phyloP scores from a whole-genome alignment of 2,797 vertebrate genomes.

The Helostoma temminkii region DNA sequence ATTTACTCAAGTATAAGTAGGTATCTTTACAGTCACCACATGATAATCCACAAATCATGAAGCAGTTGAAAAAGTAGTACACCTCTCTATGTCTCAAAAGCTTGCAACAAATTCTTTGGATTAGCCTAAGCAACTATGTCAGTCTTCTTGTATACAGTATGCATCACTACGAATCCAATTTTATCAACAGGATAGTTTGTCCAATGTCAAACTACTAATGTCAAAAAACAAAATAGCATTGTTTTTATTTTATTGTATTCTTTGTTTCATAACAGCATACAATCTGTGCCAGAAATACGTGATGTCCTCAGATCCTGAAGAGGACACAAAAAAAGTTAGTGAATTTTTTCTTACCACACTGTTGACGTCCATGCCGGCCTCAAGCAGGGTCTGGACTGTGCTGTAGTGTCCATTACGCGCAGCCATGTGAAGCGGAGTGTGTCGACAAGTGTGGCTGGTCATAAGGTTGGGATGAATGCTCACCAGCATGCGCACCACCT shows the following conservation, averaged over 20 bases:
- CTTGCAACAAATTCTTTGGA: neutral
- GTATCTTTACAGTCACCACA: neutral
- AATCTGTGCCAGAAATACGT: slow-evolving; percentile 20
- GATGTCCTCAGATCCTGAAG: slow-evolving; percentile 2
- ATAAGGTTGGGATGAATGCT: slow-evolving; percentile 93
- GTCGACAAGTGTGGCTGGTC: slow-evolving; percentile 89
- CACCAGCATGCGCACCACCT: slow-evolving; percentile 95
- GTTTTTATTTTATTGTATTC: too few relatives aligned
- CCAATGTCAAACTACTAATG: too few relatives aligned
- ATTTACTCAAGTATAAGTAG: slow-evolving; percentile 16
- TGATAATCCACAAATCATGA: neutral
- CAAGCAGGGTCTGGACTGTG: slow-evolving; percentile 90
- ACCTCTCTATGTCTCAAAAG: neutral
- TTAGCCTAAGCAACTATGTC: neutral
- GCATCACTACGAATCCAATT: neutral
- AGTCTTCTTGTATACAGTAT: slow-evolving; percentile 12
- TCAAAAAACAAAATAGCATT: too few relatives aligned
- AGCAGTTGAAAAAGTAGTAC: neutral
- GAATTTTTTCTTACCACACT: slow-evolving; percentile 86
- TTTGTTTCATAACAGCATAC: neutral
- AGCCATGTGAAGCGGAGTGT: slow-evolving; percentile 95
- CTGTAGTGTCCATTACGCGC: slow-evolving; percentile 94
- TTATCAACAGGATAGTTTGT: slow-evolving; percentile 12
- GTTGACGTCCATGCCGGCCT: slow-evolving; percentile 97
- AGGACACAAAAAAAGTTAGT: neutral